phyloP scores from a whole-genome alignment of 2,797 vertebrate genomes.

The Alectoris magna region DNA sequence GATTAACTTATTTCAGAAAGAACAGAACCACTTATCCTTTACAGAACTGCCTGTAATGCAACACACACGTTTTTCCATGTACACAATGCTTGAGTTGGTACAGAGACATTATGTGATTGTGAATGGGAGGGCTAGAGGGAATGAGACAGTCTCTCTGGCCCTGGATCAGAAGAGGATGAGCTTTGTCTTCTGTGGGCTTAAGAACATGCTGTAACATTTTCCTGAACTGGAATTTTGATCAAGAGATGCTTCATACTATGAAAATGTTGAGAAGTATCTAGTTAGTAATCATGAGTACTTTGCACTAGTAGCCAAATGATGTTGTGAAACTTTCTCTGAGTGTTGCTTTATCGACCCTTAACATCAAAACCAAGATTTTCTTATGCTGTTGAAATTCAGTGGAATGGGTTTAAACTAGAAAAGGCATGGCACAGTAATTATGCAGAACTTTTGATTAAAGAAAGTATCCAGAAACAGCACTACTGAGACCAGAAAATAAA shows the following conservation, averaged over 20 bases:
- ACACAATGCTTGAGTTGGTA: conserved; percentile 14
- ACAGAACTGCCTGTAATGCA: conserved; percentile 10
- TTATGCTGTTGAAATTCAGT: neutral
- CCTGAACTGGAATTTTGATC: neutral
- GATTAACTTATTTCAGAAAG: conserved; percentile 19
- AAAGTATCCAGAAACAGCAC: conserved; percentile 10
- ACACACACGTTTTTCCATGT: conserved; percentile 13
- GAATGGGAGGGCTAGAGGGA: neutral
- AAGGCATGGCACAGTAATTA: neutral
- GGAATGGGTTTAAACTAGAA: neutral
- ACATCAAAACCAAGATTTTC: neutral
- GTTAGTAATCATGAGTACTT: neutral
- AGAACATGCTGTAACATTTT: conserved; percentile 31
- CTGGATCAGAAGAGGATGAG: conserved; percentile 17
- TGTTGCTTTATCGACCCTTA: neutral
- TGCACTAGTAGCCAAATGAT: neutral
- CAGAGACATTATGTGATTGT: neutral
- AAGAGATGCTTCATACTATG: neutral
- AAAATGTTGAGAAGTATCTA: conserved; percentile 18
- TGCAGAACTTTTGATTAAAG: neutral
- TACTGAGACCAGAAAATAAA: neutral
- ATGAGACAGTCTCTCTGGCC: neutral
- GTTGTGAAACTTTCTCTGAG: neutral
- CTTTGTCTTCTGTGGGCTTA: conserved; percentile 17
- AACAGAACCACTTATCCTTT: conserved; percentile 7